Conservation (phyloP, 2,113 vertebrate species). For the Myotis lucifugus region DNA sequence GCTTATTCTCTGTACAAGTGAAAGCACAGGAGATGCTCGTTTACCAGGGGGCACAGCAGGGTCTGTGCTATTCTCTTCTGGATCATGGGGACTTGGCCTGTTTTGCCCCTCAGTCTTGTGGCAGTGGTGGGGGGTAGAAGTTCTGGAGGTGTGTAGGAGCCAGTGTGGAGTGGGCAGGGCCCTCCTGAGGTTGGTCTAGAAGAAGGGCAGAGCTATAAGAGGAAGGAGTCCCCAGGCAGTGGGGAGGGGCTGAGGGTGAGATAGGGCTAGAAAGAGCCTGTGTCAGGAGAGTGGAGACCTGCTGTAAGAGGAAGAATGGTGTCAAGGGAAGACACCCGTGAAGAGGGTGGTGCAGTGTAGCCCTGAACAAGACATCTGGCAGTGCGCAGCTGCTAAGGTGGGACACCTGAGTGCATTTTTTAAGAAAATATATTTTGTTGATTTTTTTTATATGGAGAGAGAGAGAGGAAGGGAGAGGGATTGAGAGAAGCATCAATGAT, state of each 20-base stretch:
- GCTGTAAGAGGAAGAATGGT: not conserved
- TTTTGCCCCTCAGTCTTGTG: not conserved
- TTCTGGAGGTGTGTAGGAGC: not conserved
- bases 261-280: not conserved
- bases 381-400: not conserved
- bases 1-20: not conserved
- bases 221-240: too few relatives aligned
- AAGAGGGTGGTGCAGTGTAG: not conserved
- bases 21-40: fast-evolving
- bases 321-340: not conserved
- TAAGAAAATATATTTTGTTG: too few relatives aligned
- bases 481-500: too few relatives aligned
- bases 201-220: not conserved
- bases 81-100: not conserved
- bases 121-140: too few relatives aligned
- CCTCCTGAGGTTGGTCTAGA: not conserved
- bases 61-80: not conserved
- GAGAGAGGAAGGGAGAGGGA: too few relatives aligned
- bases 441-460: too few relatives aligned
- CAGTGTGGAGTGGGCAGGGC: not conserved
- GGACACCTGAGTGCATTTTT: not conserved
- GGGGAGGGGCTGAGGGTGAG: too few relatives aligned
- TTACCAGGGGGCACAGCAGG: not conserved
- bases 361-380: not conserved
- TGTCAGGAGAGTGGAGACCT: not conserved